These are phyloP conservation scores for Salticus scenicus DNA, from an alignment of 2,888 invertebrate species.

Conservation along the genomic window DNA sequence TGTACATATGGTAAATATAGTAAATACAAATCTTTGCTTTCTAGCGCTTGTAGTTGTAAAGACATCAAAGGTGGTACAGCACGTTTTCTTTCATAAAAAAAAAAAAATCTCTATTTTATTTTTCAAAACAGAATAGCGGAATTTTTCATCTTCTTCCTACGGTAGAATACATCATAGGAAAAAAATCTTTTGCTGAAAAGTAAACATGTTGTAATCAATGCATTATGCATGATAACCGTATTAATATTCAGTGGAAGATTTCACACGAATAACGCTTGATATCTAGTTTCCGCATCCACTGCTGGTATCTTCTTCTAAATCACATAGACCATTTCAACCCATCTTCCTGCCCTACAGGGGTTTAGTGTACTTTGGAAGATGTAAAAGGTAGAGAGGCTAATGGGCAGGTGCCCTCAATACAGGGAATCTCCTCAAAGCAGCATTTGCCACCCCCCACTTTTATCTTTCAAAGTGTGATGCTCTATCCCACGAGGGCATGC, in stretches of 20 bases:
- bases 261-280: background rate
- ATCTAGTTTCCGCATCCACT: slow-evolving; percentile 3
- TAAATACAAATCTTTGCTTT: background rate
- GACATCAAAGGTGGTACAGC: background rate
- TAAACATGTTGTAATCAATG: slow-evolving; percentile 12
- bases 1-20: too few species aligned
- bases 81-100: background rate
- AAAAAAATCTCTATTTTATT: too few species aligned
- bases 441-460: background rate
- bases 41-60: background rate
- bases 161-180: background rate
- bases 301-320: slow-evolving; percentile 42
- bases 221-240: slow-evolving; percentile 10
- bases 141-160: background rate
- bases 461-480: slow-evolving; percentile 20
- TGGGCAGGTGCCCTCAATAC: slow-evolving; percentile 38
- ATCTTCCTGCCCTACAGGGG: slow-evolving; percentile 30
- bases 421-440: slow-evolving; percentile 23
- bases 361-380: background rate
- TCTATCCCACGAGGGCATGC: background rate
- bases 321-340: slow-evolving; percentile 46
- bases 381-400: slow-evolving; percentile 31
- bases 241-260: slow-evolving; percentile 6
- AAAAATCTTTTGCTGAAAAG: background rate
- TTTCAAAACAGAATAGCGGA: background rate